These are phyloP conservation scores for Astyanax mexicanus DNA, from an alignment of 2,797 vertebrate genomes.

Conservation along the genomic window DNA sequence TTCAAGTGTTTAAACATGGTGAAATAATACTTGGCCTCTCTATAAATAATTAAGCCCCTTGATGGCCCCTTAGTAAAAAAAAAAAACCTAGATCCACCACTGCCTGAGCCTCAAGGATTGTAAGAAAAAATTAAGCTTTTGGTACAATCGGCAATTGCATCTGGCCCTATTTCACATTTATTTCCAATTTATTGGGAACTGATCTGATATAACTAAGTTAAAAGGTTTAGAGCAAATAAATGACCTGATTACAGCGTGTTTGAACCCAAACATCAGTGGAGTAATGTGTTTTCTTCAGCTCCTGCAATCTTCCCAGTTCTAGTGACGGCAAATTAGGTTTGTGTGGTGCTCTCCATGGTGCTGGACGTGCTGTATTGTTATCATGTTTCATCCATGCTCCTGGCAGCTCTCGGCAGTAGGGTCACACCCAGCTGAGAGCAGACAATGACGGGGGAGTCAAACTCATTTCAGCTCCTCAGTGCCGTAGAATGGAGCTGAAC, in stretches of 20 bases:
- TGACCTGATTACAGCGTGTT: slow-evolving; percentile 21
- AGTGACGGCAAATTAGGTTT: slow-evolving; percentile 15
- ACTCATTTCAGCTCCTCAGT: slow-evolving; percentile 40
- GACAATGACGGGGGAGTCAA: slow-evolving; percentile 33
- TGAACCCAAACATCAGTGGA: slow-evolving; percentile 24
- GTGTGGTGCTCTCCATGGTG: background rate
- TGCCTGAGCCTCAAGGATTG: no score
- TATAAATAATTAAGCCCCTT: no score
- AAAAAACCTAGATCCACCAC: no score
- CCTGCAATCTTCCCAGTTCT: background rate
- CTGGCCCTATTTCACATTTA: background rate
- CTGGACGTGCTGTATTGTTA: slow-evolving; percentile 18
- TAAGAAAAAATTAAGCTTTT: slow-evolving; percentile 26
- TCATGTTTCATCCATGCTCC: slow-evolving; percentile 14
- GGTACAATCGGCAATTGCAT: slow-evolving; percentile 3
- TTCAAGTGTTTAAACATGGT: no score
- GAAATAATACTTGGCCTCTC: no score
- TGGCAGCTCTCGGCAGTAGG: slow-evolving; percentile 22
- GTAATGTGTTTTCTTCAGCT: slow-evolving; percentile 14
- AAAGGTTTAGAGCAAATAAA: slow-evolving; percentile 13
- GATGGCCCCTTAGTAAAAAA: no score
- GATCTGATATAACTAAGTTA: background rate
- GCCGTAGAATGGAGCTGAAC: slow-evolving; percentile 10
- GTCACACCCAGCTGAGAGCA: slow-evolving; percentile 25
- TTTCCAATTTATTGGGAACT: slow-evolving; percentile 15